These are phyloP conservation scores for Addax nasomaculatus DNA, from an alignment of 2,113 vertebrate genomes.

Conservation along the genomic window DNA sequence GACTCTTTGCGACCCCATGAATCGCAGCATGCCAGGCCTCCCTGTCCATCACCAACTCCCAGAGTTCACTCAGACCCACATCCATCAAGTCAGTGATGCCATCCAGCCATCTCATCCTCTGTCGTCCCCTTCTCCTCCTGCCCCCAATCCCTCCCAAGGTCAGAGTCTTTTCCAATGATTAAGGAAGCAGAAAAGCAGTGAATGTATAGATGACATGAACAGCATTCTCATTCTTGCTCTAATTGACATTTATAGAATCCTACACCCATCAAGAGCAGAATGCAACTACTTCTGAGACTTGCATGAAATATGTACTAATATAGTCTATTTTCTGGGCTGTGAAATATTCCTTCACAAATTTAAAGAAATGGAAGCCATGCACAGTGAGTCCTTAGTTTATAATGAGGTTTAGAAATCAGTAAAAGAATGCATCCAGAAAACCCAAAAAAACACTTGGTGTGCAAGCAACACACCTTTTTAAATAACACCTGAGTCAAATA, in stretches of 20 bases:
- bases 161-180: too few species aligned
- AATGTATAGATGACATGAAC: not conserved
- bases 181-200: not conserved
- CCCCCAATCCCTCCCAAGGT: too few species aligned
- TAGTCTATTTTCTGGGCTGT: not conserved
- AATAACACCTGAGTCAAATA: not conserved
- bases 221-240: not conserved
- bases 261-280: not conserved
- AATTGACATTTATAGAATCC: not conserved
- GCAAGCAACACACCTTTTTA: not conserved
- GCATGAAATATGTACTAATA: not conserved
- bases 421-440: not conserved
- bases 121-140: too few species aligned
- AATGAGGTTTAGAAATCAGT: not conserved
- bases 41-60: too few species aligned
- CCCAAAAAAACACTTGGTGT: not conserved
- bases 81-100: too few species aligned
- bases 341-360: not conserved
- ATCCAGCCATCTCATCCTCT: too few species aligned
- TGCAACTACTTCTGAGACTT: not conserved
- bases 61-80: too few species aligned
- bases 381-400: not conserved
- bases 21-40: fast-evolving
- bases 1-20: too few species aligned
- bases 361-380: not conserved